Base-by-base conservation (phyloP, 2,113 vertebrate genomes). In the Poicephalus gulielmi region DNA sequence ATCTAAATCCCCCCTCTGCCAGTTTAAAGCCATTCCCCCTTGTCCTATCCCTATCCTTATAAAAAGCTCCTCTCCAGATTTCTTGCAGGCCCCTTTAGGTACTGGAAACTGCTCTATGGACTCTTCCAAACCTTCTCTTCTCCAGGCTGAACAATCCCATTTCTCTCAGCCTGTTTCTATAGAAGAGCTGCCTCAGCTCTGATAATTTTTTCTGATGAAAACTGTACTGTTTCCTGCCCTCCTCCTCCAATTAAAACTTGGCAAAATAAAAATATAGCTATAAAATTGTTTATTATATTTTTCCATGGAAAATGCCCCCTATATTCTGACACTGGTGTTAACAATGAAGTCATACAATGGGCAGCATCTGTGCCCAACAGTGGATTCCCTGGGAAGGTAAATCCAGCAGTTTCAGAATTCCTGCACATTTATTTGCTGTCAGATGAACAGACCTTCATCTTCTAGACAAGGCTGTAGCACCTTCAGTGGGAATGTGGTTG, bases 61-160 rank as follows among this genome's bases (percentile, higher is more conserved):
- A 50, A 28, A 27, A 0, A n/a, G 37, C n/a, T 33, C 23, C 37
- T 66, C 31, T 71, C 43, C 82, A 67, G 67, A n/a, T 67, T 44
- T 67, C 37, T 0, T 67, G 50, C 37, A 79, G 37, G 33, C 0
- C n/a, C 16, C 24, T 80, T 74, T 0, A 27, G 24, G 33, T n/a
- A 0, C 50, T 80, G 67, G 0, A 4, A 64, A 17, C 12, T n/a
- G 20, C 28, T 74, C 5, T 74, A 1, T 46, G 30, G 0, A 67
- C 44, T 52, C 44, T 1, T 60, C n/a, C 37, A 24, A 79, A 0
- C 33, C 1, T 73, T 31, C 37, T 18, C 5, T 0, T 0, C 16
- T 85, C 59, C 44, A 73, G 44, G 17, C 22, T 41, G 74, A 73
- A 1, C 23, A 57, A 2, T 0, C 31, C 6, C 71, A 77, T 30